These are phyloP conservation scores for Laterallus jamaicensis DNA, from an alignment of 2,113 vertebrate genomes.

Conservation along the genomic window DNA sequence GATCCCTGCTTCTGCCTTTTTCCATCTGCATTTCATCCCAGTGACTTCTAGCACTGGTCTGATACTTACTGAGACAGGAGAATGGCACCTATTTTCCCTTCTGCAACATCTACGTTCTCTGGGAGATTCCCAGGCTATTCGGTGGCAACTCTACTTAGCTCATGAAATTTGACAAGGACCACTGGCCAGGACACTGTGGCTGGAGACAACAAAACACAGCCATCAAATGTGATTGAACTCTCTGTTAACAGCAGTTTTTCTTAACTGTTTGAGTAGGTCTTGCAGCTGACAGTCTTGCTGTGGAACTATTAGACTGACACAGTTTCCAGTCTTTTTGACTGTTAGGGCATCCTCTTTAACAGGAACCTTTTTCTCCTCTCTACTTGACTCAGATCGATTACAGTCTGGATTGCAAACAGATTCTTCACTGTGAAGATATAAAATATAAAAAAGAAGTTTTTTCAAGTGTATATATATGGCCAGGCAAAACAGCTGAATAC, in stretches of 20 bases:
- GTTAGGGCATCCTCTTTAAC: slow-evolving; percentile 54
- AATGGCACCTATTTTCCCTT: not conserved
- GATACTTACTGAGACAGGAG: not conserved
- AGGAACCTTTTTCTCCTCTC: slow-evolving; percentile 57
- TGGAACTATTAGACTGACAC: slow-evolving; percentile 53
- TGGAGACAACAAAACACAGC: slow-evolving; percentile 58
- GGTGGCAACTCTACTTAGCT: not conserved
- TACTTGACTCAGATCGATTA: slow-evolving; percentile 63
- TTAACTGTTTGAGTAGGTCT: slow-evolving; percentile 64
- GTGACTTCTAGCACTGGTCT: not conserved
- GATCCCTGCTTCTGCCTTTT: not conserved
- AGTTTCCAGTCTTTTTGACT: slow-evolving; percentile 60
- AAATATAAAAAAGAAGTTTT: slow-evolving; percentile 53
- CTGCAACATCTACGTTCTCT: not conserved
- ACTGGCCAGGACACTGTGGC: slow-evolving; percentile 33
- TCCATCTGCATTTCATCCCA: not conserved
- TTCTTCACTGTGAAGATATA: slow-evolving; percentile 59
- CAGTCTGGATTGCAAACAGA: slow-evolving; percentile 63
- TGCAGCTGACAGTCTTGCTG: slow-evolving; percentile 51
- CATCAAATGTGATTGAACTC: slow-evolving; percentile 33
- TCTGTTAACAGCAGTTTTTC: slow-evolving; percentile 41
- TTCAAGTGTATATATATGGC: slow-evolving; percentile 1
- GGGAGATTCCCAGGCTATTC: not conserved
- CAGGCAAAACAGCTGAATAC: slow-evolving; percentile 18
- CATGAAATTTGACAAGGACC: not conserved